These are phyloP conservation scores for Malacoraja senta DNA, from an alignment of 2,797 vertebrate genomes.

Conservation along the genomic window DNA sequence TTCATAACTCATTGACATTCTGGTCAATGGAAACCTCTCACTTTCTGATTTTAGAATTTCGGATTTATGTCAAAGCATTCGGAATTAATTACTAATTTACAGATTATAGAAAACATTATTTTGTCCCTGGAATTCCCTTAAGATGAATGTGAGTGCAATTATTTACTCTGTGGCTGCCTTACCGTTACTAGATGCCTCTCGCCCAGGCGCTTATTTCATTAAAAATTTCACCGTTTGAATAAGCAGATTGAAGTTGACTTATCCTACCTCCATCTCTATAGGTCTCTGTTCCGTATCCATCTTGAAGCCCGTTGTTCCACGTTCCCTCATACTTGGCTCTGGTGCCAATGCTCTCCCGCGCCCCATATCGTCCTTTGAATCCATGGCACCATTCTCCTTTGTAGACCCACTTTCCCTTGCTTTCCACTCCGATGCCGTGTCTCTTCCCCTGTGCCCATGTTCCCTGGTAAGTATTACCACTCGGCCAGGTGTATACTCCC, in stretches of 20 bases:
- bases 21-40: neutral
- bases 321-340: constrained; percentile 95
- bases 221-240: neutral
- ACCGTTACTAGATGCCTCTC: neutral
- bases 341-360: constrained; percentile 84
- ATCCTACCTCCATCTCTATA: constrained; percentile 95
- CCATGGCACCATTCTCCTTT: constrained; percentile 96
- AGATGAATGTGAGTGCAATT: neutral
- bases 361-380: constrained; percentile 96
- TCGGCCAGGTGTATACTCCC: constrained; percentile 98
- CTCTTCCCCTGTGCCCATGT: constrained; percentile 98
- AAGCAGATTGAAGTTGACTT: neutral
- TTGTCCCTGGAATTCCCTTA: too few relatives aligned
- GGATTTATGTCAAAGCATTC: neutral
- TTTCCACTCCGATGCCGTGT: constrained; percentile 91
- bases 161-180: neutral
- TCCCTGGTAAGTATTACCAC: constrained; percentile 96
- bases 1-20: neutral
- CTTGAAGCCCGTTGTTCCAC: constrained; percentile 97
- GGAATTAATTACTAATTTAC: neutral
- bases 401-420: constrained; percentile 97
- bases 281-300: constrained; percentile 95
- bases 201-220: neutral
- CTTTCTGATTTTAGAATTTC: neutral
- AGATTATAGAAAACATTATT: neutral